These are phyloP conservation scores for Conistra vaccinii DNA, from an alignment of 2,888 invertebrate species.

Conservation along the genomic window DNA sequence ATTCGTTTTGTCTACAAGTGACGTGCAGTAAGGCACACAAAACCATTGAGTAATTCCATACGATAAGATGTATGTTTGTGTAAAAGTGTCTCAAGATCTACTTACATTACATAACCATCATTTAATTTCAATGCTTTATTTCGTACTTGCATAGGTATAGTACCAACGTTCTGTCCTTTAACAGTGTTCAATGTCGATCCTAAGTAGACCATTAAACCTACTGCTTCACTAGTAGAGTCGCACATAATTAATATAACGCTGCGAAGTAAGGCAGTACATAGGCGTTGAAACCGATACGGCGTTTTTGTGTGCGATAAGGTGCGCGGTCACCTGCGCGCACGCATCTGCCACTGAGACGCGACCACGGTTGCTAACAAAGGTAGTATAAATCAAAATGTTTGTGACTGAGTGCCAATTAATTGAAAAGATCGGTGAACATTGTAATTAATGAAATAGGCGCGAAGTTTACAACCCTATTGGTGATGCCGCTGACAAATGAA, in stretches of 20 bases:
- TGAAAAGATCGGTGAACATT: slow-evolving; percentile 1
- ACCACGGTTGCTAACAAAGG: slow-evolving; percentile 49
- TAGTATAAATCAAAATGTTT: slow-evolving; percentile 62
- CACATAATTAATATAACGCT: slow-evolving; percentile 28
- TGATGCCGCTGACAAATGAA: neutral
- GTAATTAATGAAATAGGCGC: neutral
- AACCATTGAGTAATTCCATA: neutral
- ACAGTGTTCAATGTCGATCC: neutral
- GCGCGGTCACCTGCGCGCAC: slow-evolving; percentile 69
- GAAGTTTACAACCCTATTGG: neutral
- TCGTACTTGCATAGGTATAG: neutral
- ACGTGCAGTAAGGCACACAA: no score
- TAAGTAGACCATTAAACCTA: slow-evolving; percentile 2
- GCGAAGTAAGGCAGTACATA: slow-evolving; percentile 16
- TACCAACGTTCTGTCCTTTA: neutral
- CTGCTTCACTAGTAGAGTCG: slow-evolving; percentile 12
- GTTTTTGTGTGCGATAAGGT: slow-evolving; percentile 63
- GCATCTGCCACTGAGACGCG: slow-evolving; percentile 65
- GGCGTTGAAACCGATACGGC: slow-evolving; percentile 60
- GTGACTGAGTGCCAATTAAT: slow-evolving; percentile 42
- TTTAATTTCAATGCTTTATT: neutral
- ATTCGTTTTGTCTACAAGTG: no score
- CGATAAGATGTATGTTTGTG: neutral
- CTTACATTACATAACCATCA: neutral
- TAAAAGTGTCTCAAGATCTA: neutral